Evolutionary conservation across 2,888 invertebrate genomes (phyloP).

Genomic region (Ommatoiulus sabulosus): DNA sequence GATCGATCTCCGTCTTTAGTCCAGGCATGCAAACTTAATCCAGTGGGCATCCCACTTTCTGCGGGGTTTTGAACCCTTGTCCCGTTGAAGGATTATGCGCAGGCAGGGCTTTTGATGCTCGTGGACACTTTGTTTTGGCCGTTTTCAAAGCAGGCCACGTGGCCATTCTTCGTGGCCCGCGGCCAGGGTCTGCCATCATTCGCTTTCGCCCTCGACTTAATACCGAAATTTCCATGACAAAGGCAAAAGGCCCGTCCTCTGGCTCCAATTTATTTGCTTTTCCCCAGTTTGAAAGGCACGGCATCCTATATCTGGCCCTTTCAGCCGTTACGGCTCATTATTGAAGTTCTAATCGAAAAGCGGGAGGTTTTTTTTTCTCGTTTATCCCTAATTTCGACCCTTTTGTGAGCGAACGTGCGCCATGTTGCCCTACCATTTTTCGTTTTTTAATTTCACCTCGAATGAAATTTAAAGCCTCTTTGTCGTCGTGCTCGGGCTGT

Average conservation of each 20-base stretch:
- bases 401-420: neutral
- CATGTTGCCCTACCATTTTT: neutral
- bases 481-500: neutral
- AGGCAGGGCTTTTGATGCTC: neutral
- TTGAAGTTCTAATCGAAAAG: conserved; percentile 23
- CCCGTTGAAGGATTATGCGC: neutral
- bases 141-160: neutral
- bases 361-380: neutral
- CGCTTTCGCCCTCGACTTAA: neutral
- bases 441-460: neutral
- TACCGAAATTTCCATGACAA: conserved; percentile 20
- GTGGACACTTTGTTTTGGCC: conserved; percentile 15
- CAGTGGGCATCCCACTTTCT: neutral
- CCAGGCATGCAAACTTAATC: neutral
- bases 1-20: neutral
- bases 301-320: conserved; percentile 15
- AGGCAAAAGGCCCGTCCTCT: neutral
- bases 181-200: conserved; percentile 16
- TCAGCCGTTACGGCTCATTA: conserved; percentile 26
- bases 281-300: neutral
- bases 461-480: conserved; percentile 28
- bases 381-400: neutral
- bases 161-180: neutral
- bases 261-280: neutral
- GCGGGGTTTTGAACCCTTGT: neutral